phyloP scores from a whole-genome alignment of 2,113 vertebrate species.

The Lampris incognitus region DNA sequence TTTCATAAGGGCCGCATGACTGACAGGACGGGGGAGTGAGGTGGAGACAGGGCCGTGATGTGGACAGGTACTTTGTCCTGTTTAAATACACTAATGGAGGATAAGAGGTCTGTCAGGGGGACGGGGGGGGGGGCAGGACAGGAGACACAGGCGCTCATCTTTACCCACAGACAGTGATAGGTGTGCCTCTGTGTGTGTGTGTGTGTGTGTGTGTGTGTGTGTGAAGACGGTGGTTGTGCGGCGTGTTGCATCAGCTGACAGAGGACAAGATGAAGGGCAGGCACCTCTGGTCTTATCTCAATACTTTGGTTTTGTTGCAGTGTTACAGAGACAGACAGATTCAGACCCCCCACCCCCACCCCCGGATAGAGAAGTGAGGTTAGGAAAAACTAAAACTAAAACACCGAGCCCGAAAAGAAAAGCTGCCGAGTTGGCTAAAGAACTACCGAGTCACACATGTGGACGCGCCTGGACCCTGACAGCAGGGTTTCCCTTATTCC shows the following conservation, averaged over 20 bases:
- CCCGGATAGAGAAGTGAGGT: slow-evolving; percentile 2
- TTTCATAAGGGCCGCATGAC: slow-evolving; percentile 79
- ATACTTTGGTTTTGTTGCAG: slow-evolving; percentile 19
- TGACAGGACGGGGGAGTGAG: slow-evolving; percentile 70
- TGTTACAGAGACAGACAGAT: slow-evolving; percentile 18
- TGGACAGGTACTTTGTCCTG: slow-evolving; percentile 80
- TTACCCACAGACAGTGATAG: slow-evolving; percentile 9
- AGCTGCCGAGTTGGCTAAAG: slow-evolving; percentile 21
- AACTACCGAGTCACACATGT: slow-evolving; percentile 50
- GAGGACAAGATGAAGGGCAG: slow-evolving; percentile 29
- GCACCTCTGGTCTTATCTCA: slow-evolving; percentile 4
- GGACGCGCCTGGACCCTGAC: slow-evolving; percentile 40
- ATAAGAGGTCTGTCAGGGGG: slow-evolving; percentile 73
- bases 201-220: slow-evolving; percentile 43
- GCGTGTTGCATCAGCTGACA: slow-evolving; percentile 59
- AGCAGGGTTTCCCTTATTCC: slow-evolving; percentile 54
- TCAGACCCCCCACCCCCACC: slow-evolving; percentile 6
- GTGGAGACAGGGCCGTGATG: slow-evolving; percentile 66
- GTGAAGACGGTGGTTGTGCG: slow-evolving; percentile 36
- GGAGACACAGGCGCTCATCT: slow-evolving; percentile 63
- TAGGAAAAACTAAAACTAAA: background rate
- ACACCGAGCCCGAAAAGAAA: slow-evolving; percentile 8
- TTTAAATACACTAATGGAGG: slow-evolving; percentile 80
- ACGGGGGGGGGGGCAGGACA: slow-evolving; percentile 67
- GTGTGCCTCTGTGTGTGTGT: slow-evolving; percentile 27